Percentiles rank a stretch among this genome's conserved stretches.
These are phyloP conservation scores for Cyrtorhinus lividipennis DNA, from an alignment of 1,140 invertebrate species.

Conservation along the genomic window DNA sequence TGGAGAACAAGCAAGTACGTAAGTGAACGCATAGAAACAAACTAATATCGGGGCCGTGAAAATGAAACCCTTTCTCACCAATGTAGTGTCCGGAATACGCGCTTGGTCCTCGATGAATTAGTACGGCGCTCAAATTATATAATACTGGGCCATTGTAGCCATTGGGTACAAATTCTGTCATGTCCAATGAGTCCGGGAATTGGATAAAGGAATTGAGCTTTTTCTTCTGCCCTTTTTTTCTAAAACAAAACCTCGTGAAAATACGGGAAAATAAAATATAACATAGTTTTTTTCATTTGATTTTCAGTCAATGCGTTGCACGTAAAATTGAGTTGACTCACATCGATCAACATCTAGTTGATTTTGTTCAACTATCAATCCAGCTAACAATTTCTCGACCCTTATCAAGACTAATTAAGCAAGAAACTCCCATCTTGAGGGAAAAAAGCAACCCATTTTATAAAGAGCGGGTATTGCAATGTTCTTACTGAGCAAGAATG, in stretches of 20 bases:
- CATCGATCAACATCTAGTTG: too few species aligned
- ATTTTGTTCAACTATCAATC: too few species aligned
- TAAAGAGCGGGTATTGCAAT: too few species aligned
- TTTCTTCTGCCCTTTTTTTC: conserved; percentile 46
- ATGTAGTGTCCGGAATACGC: conserved; percentile 60
- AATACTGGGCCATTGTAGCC: conserved; percentile 28
- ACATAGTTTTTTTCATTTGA: neutral
- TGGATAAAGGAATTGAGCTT: conserved; percentile 50
- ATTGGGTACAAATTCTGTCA: conserved; percentile 38
- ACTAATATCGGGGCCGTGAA: too few species aligned
- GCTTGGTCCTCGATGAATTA: conserved; percentile 49
- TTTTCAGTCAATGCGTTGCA: too few species aligned
- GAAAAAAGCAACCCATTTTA: too few species aligned
- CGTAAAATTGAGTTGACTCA: too few species aligned
- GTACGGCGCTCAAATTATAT: conserved; percentile 49
- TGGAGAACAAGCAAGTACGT: conserved; percentile 3
- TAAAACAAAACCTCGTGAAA: conserved; percentile 29
- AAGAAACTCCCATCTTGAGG: too few species aligned
- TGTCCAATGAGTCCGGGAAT: conserved; percentile 53
- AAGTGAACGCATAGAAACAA: neutral
- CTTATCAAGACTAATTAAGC: too few species aligned
- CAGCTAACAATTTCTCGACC: too few species aligned
- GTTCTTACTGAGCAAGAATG: too few species aligned
- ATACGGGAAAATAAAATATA: too few species aligned
- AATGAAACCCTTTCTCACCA: conserved; percentile 30